Base-by-base conservation (phyloP, 92 coral and sea anemone species). In the Palythoa grandis region DNA sequence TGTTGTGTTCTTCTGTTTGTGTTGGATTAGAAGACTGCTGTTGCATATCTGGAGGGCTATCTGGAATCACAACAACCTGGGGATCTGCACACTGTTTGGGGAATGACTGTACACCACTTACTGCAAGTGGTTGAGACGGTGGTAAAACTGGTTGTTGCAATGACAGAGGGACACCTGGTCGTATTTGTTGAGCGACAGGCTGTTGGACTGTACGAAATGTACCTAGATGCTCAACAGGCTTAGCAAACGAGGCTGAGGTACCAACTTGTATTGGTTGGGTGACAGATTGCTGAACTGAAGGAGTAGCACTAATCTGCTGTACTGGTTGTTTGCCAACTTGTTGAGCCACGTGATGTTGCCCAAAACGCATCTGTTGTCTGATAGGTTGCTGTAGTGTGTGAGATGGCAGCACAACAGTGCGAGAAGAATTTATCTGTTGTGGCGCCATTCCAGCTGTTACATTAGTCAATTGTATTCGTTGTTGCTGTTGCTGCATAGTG, bases 51-150 rank as follows among this genome's bases (percentile, higher is more conserved):
- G 85, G 85, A 0, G 85, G 85, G 13, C 85, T 80, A 17, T 80
- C 85, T 0, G 85, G 85, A 20, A 80, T 66, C 22, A 80, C 85
- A 16, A 80, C 63, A 66, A 80, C 85, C 17, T 80, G 85, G 38
- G 11, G 63, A 22, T 66, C 48, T 52, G 38, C 11, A 16, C 40
- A 53, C 67, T 76, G 69, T 19, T 63, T 63, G 22, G 23, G 69
- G 9, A n/a, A 63, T 17, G 69, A 19, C 25, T 63, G 25, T 63
- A 63, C 9, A 19, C 35, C 69, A 63, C 24, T 63, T n/a, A 54
- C 56, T 37, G 15, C 0, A 16, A 14, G 35, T 19, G 56, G 77
- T 40, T 72, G 53, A 25, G 77, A 72, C 1, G 48, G 15, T 14
- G 17, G 23, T 19, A 50, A 19, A 10, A 40, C 54, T 17, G 48